Conservation (phyloP, 2,113 vertebrate species). For the Actenoides lindsayi region DNA sequence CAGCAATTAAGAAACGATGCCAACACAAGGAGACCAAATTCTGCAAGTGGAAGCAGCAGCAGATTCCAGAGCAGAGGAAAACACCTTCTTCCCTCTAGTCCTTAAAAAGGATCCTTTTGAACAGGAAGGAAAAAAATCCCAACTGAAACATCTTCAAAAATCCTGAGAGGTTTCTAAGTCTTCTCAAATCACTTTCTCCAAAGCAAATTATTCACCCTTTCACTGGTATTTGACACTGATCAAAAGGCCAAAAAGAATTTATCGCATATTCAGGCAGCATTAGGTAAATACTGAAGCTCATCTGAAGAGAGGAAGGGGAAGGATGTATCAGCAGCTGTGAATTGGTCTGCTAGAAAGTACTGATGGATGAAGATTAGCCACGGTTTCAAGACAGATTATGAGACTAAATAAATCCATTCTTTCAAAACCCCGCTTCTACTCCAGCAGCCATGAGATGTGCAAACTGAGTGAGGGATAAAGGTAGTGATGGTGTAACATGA, state of each 20-base stretch:
- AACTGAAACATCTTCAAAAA: background rate
- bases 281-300: background rate
- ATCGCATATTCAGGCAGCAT: background rate
- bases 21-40: background rate
- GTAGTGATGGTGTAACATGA: background rate
- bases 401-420: background rate
- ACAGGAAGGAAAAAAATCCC: background rate
- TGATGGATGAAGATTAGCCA: background rate
- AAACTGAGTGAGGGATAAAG: constrained; percentile 4
- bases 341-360: background rate
- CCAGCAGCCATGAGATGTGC: background rate
- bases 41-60: background rate
- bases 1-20: background rate
- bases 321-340: background rate
- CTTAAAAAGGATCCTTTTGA: background rate
- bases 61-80: background rate
- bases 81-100: background rate
- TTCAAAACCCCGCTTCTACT: background rate
- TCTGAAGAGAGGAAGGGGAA: background rate
- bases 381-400: background rate
- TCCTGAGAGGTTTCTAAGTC: background rate
- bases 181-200: background rate
- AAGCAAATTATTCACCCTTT: background rate
- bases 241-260: background rate
- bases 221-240: background rate